phyloP scores from a whole-genome alignment of 2,797 vertebrate genomes.

The Alosa sapidissima region DNA sequence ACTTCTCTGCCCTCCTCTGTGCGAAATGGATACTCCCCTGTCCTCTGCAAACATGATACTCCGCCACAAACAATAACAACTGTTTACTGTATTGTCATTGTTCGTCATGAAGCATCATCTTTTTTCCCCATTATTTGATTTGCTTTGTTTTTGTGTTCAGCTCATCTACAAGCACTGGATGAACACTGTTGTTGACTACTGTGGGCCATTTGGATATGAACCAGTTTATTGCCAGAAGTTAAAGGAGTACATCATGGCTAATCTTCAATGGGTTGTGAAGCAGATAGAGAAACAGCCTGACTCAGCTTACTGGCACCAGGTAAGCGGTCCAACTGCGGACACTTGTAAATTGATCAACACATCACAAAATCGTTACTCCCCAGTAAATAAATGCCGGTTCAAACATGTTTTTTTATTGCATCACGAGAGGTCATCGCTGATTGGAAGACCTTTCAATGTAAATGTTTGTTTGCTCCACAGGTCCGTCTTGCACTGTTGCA shows the following conservation, averaged over 20 bases:
- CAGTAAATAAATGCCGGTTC: too few relatives aligned
- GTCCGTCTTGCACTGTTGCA: conserved; percentile 87
- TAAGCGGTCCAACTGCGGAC: conserved; percentile 50
- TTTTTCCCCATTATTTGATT: background rate
- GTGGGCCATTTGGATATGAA: conserved; percentile 80
- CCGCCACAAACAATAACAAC: background rate
- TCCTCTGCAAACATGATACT: background rate
- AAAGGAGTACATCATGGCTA: conserved; percentile 78
- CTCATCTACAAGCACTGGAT: conserved; percentile 97
- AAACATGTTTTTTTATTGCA: background rate
- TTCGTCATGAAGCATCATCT: background rate
- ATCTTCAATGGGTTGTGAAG: conserved; percentile 85
- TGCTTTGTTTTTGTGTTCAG: conserved; percentile 60
- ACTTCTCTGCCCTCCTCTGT: background rate
- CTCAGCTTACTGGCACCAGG: conserved; percentile 90
- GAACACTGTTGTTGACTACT: conserved; percentile 91
- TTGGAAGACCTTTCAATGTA: background rate
- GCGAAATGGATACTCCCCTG: too few relatives aligned
- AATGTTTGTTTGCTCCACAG: conserved; percentile 60
- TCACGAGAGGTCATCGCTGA: background rate
- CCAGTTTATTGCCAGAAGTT: conserved; percentile 83
- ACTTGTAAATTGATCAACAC: background rate
- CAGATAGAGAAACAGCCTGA: conserved; percentile 69
- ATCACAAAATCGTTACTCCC: background rate
- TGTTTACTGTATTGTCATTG: background rate